A percentile compares a stretch with the other conserved stretches of the same genome.
Evolutionary conservation across 2,797 vertebrate genomes (phyloP).

Genomic region (Anguilla megastoma): DNA sequence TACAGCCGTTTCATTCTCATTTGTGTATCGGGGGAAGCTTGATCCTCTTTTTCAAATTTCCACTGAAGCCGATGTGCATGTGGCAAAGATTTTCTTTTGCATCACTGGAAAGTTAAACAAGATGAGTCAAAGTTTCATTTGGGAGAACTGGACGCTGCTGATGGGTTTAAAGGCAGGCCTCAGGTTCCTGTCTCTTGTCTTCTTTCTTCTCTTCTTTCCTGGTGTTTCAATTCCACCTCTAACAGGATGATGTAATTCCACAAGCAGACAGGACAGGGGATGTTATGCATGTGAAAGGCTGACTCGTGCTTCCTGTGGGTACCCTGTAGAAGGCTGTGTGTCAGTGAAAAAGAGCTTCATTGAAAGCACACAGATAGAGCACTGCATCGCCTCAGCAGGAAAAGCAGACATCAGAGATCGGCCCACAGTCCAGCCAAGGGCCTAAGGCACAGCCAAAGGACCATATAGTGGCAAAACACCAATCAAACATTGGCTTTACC

Average conservation of each 20-base stretch:
- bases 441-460: neutral
- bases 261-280: neutral
- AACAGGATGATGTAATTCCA: neutral
- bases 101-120: slow-evolving; percentile 4
- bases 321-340: neutral
- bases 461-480: neutral
- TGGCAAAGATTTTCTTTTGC: neutral
- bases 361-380: neutral
- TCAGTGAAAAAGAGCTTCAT: neutral
- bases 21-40: neutral
- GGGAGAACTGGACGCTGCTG: neutral
- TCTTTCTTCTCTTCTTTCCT: neutral
- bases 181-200: neutral
- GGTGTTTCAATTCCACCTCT: neutral
- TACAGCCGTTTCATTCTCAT: neutral
- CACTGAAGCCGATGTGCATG: neutral
- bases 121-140: neutral
- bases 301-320: neutral
- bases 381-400: neutral
- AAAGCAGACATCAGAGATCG: neutral
- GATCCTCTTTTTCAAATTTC: neutral
- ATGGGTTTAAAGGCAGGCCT: neutral
- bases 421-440: neutral
- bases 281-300: neutral
- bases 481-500: neutral